These are phyloP conservation scores for Vanessa tameamea DNA, from an alignment of 1,140 invertebrate species.

Conservation along the genomic window DNA sequence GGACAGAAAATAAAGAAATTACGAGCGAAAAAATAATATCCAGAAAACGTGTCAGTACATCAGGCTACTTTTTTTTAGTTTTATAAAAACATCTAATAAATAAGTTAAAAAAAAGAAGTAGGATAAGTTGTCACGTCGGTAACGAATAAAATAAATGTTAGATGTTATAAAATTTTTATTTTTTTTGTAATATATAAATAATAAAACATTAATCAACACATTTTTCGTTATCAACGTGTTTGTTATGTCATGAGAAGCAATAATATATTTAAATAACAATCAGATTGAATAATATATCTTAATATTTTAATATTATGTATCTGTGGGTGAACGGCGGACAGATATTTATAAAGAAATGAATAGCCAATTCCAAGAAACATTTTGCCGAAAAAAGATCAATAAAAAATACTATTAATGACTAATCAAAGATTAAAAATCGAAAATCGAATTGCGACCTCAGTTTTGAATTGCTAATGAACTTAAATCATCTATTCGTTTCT, in stretches of 20 bases:
- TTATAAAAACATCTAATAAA: too few relatives aligned
- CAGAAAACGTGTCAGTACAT: too few relatives aligned
- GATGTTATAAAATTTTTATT: background rate
- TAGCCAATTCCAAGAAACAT: conserved; percentile 40
- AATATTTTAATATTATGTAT: conserved; percentile 24
- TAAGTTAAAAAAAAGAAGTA: too few relatives aligned
- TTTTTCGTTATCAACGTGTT: conserved; percentile 18
- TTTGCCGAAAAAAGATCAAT: conserved; percentile 55
- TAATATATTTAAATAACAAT: conserved; percentile 31
- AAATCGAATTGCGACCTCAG: conserved; percentile 45
- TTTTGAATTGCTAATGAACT: conserved; percentile 65
- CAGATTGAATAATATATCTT: conserved; percentile 14
- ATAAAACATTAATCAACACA: conserved; percentile 20
- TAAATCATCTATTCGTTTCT: conserved; percentile 60
- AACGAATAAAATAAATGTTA: background rate
- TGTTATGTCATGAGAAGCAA: conserved; percentile 3
- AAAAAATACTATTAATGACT: conserved; percentile 71
- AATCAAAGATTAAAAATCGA: conserved; percentile 59
- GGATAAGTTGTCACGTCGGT: background rate
- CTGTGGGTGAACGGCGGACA: conserved; percentile 5
- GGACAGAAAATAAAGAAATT: too few relatives aligned
- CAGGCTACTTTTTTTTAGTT: too few relatives aligned
- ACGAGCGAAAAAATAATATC: too few relatives aligned
- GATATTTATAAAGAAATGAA: conserved; percentile 47
- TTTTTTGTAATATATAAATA: conserved; percentile 1